Evolutionary conservation across 2,797 vertebrate genomes (phyloP).

Genomic region (Prionace glauca): DNA sequence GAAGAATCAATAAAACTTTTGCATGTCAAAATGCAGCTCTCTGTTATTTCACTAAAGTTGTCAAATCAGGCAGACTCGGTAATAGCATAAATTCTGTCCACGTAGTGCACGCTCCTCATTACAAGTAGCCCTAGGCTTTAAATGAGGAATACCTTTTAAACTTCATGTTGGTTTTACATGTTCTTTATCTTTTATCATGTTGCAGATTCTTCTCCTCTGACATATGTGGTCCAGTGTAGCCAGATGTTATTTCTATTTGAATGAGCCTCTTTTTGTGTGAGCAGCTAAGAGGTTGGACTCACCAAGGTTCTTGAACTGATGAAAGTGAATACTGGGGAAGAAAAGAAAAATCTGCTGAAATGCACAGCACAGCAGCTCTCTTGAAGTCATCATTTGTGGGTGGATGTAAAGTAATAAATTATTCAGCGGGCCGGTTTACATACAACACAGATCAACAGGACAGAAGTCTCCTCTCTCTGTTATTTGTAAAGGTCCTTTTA

Average conservation of each 20-base stretch:
- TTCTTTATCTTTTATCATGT: slow-evolving; percentile 26
- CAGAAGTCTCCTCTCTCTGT: not conserved
- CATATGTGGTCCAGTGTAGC: not conserved
- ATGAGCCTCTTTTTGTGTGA: not conserved
- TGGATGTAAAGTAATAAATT: not conserved
- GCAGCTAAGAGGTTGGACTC: not conserved
- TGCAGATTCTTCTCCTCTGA: not conserved
- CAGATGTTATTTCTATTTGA: not conserved
- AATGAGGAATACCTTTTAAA: slow-evolving; percentile 29
- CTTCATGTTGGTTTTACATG: slow-evolving; percentile 25
- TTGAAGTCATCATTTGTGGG: not conserved
- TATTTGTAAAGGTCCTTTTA: not conserved
- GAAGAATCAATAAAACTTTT: not conserved
- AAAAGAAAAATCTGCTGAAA: not conserved
- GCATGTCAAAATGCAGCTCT: not conserved
- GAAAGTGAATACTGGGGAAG: not conserved
- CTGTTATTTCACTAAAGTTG: not conserved
- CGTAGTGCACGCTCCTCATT: not conserved
- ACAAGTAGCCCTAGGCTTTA: slow-evolving; percentile 30
- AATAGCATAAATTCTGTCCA: slow-evolving; percentile 12
- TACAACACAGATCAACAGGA: too few relatives aligned
- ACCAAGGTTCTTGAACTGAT: not conserved
- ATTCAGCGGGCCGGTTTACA: not conserved
- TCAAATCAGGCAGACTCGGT: not conserved
- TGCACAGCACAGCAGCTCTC: not conserved